Conservation (phyloP, 2,797 vertebrate species). For the Potorous gilbertii region DNA sequence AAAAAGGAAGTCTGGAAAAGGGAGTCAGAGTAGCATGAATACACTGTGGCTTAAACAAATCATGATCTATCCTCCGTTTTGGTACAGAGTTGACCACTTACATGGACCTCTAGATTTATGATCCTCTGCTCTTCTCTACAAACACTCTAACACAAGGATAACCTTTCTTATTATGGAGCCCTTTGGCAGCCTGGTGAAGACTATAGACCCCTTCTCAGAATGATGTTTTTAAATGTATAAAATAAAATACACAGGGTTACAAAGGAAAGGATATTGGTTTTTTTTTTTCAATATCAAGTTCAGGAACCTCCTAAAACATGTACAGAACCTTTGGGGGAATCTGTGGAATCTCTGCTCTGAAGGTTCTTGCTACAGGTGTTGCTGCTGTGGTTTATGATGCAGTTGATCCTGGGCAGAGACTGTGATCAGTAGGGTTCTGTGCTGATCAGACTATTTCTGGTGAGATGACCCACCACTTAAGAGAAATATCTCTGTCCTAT, state of each 20-base stretch:
- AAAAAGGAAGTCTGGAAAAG: constrained; percentile 38
- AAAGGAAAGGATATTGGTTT: background rate
- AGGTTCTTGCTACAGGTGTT: background rate
- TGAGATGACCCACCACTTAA: background rate
- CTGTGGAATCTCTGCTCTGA: background rate
- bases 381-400: background rate
- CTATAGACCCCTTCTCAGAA: background rate
- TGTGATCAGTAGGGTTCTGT: background rate
- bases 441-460: background rate
- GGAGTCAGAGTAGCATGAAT: background rate
- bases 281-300: background rate
- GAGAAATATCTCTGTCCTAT: background rate
- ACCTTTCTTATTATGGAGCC: background rate
- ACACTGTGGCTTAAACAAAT: constrained; percentile 1
- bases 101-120: background rate
- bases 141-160: background rate
- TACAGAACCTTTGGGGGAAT: background rate
- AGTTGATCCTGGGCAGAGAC: background rate
- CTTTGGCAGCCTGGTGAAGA: background rate
- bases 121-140: background rate
- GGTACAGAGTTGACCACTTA: background rate
- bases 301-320: background rate
- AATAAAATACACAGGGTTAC: background rate
- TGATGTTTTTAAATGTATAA: background rate
- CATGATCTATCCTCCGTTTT: background rate